Percentiles rank a stretch among this genome's conserved stretches.
phyloP scores from a whole-genome alignment of 2,888 invertebrate species.

The Celastrina argiolus region DNA sequence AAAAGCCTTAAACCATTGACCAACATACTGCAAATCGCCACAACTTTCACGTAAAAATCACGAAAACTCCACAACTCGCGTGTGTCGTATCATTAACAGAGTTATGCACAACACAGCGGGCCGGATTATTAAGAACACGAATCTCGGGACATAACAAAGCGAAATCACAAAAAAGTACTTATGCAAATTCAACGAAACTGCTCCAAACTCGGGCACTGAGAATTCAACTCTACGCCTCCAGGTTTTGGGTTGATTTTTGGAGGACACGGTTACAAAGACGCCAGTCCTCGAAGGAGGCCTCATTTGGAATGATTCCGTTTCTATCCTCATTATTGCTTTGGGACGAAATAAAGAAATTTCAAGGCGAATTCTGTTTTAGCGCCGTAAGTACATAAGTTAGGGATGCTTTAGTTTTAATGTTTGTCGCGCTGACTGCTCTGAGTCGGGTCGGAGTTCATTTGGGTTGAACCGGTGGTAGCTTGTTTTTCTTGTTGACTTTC shows the following conservation, averaged over 20 bases:
- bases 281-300: slow-evolving; percentile 20
- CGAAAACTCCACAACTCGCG: too few relatives aligned
- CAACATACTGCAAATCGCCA: too few relatives aligned
- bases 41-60: too few relatives aligned
- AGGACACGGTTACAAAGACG: slow-evolving; percentile 19
- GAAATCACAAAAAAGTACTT: slow-evolving; percentile 28
- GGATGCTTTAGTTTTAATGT: slow-evolving; percentile 18
- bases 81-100: slow-evolving; percentile 22
- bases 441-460: not conserved
- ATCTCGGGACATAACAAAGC: slow-evolving; percentile 26
- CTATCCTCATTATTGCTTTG: slow-evolving; percentile 25
- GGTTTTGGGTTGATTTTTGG: not conserved
- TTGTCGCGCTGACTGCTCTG: slow-evolving; percentile 6
- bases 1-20: too few relatives aligned
- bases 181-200: slow-evolving; percentile 24
- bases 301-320: slow-evolving; percentile 26
- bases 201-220: not conserved
- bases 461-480: not conserved
- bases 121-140: slow-evolving; percentile 24
- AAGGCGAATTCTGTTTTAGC: slow-evolving; percentile 20
- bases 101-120: slow-evolving; percentile 21
- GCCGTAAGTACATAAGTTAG: slow-evolving; percentile 18
- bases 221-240: not conserved
- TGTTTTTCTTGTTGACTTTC: not conserved
- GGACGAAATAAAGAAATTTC: slow-evolving; percentile 25